Base-by-base conservation (phyloP, 2,113 vertebrate species). In the Varanus komodoensis region DNA sequence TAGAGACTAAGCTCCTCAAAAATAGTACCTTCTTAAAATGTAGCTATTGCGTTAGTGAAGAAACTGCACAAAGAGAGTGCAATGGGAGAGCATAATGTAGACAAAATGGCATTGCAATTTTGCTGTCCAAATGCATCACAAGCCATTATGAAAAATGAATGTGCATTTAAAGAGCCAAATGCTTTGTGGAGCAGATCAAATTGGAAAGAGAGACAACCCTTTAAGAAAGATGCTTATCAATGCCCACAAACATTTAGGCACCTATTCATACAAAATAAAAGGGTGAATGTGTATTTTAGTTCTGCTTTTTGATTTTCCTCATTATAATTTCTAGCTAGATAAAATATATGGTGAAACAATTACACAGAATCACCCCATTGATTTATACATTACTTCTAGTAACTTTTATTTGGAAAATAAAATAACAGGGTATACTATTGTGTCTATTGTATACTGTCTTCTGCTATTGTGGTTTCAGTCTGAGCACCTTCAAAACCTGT, bases 161-260 rank as follows among this genome's bases (percentile, higher is more conserved):
- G 17, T 44, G 3, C 69, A 32, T 82, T 80, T 71, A 50, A 64
- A 32, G 29, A 87, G 48, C 11, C 34, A 84, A 82, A 69, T 90
- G 82, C 83, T 81, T 87, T 87, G 85, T 81, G 25, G 38, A 87
- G 54, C 84, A 38, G 84, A 93, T 89, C 48, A 86, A 71, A 89
- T 71, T 52, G 23, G 21, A 85, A 85, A 80, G 74, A 48, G 34
- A 83, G 14, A 68, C 44, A 67, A 78, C 32, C 81, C 81, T 77
- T 93, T 32, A n/a, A 61, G 68, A 52, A 52, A 2, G 1, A 1
- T 0, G 23, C 21, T 74, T 82, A n/a, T 82, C 44, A 44, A 25
- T 79, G 27, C 27, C 19, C 74, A 86, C 48, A 77, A 83, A 87
- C 87, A 83, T 54, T 87, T 87, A 91, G 57, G 64, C 21, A 74